Evolutionary conservation across 2,797 vertebrate species (phyloP).

Genomic region (Vireo griseus): DNA sequence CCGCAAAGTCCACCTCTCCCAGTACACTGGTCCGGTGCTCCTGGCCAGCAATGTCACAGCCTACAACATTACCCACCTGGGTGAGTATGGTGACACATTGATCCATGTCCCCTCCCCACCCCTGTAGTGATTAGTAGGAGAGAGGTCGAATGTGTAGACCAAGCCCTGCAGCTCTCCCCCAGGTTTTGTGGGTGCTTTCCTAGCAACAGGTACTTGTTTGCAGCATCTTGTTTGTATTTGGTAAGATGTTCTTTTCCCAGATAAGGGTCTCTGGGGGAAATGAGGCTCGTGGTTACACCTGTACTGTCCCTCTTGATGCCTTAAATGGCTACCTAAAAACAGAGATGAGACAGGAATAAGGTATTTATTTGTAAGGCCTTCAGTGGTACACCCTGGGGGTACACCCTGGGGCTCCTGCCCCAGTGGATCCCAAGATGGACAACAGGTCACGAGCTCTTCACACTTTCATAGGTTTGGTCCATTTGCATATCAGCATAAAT

Average conservation of each 20-base stretch:
- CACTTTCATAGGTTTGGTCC: too few relatives aligned
- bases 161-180: background rate
- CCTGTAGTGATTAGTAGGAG: rapidly evolving
- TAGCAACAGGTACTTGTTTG: background rate
- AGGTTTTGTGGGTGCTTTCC: background rate
- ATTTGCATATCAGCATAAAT: too few relatives aligned
- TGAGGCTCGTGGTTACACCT: background rate
- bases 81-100: slow-evolving; percentile 72
- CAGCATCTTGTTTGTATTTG: background rate
- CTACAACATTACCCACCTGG: slow-evolving; percentile 90
- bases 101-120: rapidly evolving
- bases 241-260: background rate
- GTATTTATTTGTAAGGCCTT: too few relatives aligned
- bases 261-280: background rate
- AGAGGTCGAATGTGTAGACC: rapidly evolving
- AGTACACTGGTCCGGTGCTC: slow-evolving; percentile 85
- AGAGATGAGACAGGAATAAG: too few relatives aligned
- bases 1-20: slow-evolving; percentile 82
- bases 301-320: too few relatives aligned
- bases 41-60: slow-evolving; percentile 85
- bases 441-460: too few relatives aligned
- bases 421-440: too few relatives aligned
- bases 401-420: too few relatives aligned
- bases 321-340: too few relatives aligned
- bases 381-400: too few relatives aligned